phyloP scores from a whole-genome alignment of 2,113 vertebrate species.

The Mus musculus region DNA sequence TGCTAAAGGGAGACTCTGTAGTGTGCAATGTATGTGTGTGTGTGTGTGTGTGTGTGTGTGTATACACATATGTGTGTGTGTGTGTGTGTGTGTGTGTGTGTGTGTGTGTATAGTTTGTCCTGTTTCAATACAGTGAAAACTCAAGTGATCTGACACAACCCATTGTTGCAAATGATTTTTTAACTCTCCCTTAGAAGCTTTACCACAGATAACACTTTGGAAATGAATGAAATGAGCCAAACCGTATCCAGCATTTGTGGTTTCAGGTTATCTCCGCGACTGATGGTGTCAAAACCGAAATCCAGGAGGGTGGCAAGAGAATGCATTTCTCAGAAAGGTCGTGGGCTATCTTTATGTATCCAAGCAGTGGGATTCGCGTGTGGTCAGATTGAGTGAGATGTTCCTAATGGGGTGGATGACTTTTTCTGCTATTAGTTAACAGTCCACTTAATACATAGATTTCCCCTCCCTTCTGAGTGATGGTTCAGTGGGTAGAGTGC shows the following conservation, averaged over 20 bases:
- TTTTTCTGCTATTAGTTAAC: slow-evolving; percentile 32
- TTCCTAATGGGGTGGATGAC: not conserved
- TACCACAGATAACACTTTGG: not conserved
- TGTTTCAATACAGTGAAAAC: not conserved
- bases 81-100: too few relatives aligned
- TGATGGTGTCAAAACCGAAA: not conserved
- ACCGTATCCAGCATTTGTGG: not conserved
- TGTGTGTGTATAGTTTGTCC: not conserved
- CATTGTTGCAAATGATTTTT: not conserved
- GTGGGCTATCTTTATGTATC: not conserved
- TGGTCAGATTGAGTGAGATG: not conserved
- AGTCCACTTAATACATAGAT: not conserved
- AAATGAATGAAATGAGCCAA: not conserved
- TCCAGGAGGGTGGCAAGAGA: not conserved
- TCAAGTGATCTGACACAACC: not conserved
- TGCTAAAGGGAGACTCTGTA: not conserved
- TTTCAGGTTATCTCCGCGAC: not conserved
- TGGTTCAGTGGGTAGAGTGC: not conserved
- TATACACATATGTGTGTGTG: too few relatives aligned
- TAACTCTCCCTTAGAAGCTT: not conserved
- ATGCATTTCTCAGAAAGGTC: not conserved
- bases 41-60: too few relatives aligned
- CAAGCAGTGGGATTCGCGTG: not conserved
- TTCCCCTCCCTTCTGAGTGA: not conserved
- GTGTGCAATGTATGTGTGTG: not conserved